Evolutionary conservation across 1,140 invertebrate genomes (phyloP), one percentile per base, ranked within the genome.

Genomic region (Diploscapter pachys): DNA sequence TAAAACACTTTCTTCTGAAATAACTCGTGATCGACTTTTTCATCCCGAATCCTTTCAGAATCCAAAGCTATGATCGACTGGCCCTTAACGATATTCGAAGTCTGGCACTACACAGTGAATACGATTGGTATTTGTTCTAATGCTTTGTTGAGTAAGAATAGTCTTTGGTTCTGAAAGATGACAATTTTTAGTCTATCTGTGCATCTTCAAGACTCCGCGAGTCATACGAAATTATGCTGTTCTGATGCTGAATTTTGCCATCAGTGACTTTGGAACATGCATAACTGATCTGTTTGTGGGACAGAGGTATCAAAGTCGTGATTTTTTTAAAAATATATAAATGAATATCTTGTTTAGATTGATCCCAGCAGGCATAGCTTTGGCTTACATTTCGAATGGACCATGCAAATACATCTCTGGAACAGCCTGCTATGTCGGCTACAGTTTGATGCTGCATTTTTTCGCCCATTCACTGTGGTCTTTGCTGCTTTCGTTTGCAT

Each of bases 351-450:
- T 6, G 53, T 68, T 53, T 6, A 68, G 73, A 53, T 54, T 74
- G 11, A 69, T 74, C 56, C 73, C 73, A 55, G 50, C 55, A 54
- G 73, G 73, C 50, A 49, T 67, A 13, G 70, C 63, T 50, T 13
- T 74, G 52, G 66, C 65, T n/a, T 74, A 74, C 50, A 49, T 74
- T 13, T 74, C 73, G 6, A 74, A 64, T 57, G 73, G 73, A 31
- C 63, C 54, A 4, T 74, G 73, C 48, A 61, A 59, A 69, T 53
- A 55, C 53, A 69, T 74, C 56, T 57, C 65, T 13, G 51, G 65
- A 3, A 63, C 31, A 4, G 64, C 64, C 3, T 74, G 73, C 53
- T 74, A 74, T 55, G 61, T 74, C 11, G 73, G 66, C 6, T 68
- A 68, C 66, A 55, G 52, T 8, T 8, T 48, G 11, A 68, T 68